Percentiles rank a stretch among this genome's conserved stretches.
Evolutionary conservation across 2,113 vertebrate species (phyloP).

Genomic region (Mormyrus iriodes): DNA sequence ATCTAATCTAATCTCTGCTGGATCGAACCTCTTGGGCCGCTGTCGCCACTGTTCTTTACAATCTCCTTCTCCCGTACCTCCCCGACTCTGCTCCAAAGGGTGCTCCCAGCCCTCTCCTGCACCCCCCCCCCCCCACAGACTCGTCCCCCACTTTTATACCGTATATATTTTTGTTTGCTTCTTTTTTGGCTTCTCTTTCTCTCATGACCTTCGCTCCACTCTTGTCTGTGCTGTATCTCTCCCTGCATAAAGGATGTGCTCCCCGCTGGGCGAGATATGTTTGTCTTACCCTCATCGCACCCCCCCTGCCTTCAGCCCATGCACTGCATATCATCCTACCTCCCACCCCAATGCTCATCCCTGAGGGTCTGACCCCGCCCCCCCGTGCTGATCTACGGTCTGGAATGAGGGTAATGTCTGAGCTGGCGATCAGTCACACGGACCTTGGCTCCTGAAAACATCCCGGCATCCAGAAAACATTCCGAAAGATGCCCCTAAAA

Average conservation of each 20-base stretch:
- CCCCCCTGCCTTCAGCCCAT: slow-evolving; percentile 24
- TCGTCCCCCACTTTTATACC: slow-evolving; percentile 26
- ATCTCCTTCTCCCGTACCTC: background rate
- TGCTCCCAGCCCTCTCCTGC: background rate
- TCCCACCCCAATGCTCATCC: slow-evolving; percentile 30
- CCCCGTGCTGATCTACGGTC: background rate
- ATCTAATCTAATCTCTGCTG: slow-evolving; percentile 47
- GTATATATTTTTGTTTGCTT: background rate
- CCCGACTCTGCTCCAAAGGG: background rate
- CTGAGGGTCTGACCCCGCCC: slow-evolving; percentile 27
- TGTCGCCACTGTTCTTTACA: background rate
- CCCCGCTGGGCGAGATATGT: slow-evolving; percentile 53
- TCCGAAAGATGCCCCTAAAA: background rate
- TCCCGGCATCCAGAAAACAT: background rate
- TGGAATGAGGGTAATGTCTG: slow-evolving; percentile 23
- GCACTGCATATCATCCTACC: slow-evolving; percentile 19
- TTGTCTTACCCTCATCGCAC: slow-evolving; percentile 58
- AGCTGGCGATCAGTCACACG: slow-evolving; percentile 23
- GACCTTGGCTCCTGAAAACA: background rate
- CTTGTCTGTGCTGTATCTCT: slow-evolving; percentile 48
- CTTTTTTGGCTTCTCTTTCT: background rate
- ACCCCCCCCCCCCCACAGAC: slow-evolving; percentile 23
- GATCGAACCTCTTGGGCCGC: background rate
- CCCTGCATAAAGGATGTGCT: slow-evolving; percentile 49
- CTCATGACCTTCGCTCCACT: slow-evolving; percentile 23